Evolutionary conservation across 2,888 invertebrate genomes (phyloP).

Genomic region (Heliconius hortense): DNA sequence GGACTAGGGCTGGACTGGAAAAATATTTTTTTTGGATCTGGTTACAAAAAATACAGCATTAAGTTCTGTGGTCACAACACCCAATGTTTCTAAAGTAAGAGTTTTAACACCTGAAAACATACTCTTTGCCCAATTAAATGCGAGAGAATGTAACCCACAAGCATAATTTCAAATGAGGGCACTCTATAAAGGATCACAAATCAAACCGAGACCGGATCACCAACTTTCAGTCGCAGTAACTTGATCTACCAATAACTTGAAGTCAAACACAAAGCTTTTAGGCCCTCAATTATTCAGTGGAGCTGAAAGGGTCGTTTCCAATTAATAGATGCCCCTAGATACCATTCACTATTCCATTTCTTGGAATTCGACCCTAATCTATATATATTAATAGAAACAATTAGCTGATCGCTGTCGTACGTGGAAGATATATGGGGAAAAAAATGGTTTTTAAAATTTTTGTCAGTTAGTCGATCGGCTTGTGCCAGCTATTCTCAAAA

Average conservation of each 20-base stretch:
- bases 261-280: conserved; percentile 20
- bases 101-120: background rate
- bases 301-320: conserved; percentile 35
- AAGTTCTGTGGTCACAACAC: background rate
- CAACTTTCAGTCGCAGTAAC: background rate
- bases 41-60: background rate
- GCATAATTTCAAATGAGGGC: background rate
- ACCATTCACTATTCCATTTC: background rate
- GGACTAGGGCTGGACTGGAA: too few relatives aligned
- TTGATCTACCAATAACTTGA: conserved; percentile 18
- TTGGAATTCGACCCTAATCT: background rate
- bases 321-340: conserved; percentile 32
- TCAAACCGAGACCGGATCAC: conserved; percentile 12
- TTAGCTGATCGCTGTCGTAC: too few relatives aligned
- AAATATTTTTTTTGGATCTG: too few relatives aligned
- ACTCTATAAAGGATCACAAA: conserved; percentile 7
- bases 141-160: background rate
- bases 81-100: background rate
- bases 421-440: too few relatives aligned
- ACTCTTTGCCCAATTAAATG: background rate
- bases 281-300: conserved; percentile 36
- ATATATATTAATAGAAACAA: too few relatives aligned
- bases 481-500: too few relatives aligned
- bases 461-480: too few relatives aligned
- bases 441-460: too few relatives aligned